These are phyloP conservation scores for Caradrina kadenii DNA, from an alignment of 2,888 invertebrate species.

Conservation along the genomic window DNA sequence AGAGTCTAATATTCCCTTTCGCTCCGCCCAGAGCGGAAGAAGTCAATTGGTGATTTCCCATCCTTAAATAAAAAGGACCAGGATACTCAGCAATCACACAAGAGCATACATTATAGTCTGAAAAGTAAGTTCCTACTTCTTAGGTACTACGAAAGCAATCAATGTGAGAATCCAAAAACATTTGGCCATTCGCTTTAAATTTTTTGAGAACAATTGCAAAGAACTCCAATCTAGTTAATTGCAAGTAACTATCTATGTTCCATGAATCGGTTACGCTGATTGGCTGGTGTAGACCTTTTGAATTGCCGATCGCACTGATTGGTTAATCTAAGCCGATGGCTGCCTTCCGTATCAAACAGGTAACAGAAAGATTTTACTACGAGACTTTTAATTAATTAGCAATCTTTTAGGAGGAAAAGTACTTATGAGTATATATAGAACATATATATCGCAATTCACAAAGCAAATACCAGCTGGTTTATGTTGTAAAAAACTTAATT, in stretches of 20 bases:
- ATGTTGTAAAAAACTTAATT: too few species aligned
- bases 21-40: too few species aligned
- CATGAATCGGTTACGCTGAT: constrained; percentile 24
- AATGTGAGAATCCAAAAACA: neutral
- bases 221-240: constrained; percentile 27
- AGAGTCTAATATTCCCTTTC: too few species aligned
- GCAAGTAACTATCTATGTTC: constrained; percentile 17
- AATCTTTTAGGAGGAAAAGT: too few species aligned
- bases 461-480: too few species aligned
- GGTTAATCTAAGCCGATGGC: constrained; percentile 18
- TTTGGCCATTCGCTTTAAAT: constrained; percentile 3
- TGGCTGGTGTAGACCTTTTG: constrained; percentile 19
- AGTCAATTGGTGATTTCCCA: too few species aligned
- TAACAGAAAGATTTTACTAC: neutral
- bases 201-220: constrained; percentile 19
- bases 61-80: too few species aligned
- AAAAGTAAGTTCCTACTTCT: neutral
- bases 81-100: too few species aligned
- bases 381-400: neutral
- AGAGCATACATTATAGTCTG: neutral
- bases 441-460: too few species aligned
- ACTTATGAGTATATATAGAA: too few species aligned
- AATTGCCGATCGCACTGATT: constrained; percentile 21
- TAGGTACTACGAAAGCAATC: constrained; percentile 9
- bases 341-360: constrained; percentile 2